phyloP scores from a whole-genome alignment of 1,140 invertebrate species.

The Atta colombica region DNA sequence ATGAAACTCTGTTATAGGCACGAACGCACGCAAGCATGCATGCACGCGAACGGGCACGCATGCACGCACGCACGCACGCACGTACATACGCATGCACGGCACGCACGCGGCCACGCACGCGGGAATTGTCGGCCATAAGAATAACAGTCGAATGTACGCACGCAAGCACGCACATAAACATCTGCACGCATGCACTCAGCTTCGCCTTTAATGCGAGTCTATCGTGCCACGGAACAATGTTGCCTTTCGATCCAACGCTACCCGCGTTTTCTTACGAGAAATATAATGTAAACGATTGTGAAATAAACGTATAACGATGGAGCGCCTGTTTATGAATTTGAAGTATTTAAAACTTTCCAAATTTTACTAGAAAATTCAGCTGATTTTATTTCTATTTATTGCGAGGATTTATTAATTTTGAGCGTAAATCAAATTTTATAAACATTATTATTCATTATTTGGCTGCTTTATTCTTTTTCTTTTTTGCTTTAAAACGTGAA shows the following conservation, averaged over 20 bases:
- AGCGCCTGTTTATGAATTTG: neutral
- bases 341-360: neutral
- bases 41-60: conserved; percentile 66
- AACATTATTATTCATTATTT: neutral
- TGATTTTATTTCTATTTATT: neutral
- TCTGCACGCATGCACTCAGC: conserved; percentile 20
- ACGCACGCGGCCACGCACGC: conserved; percentile 36
- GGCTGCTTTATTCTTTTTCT: neutral
- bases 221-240: conserved; percentile 3
- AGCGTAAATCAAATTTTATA: neutral
- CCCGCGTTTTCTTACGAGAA: conserved; percentile 26
- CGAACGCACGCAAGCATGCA: conserved; percentile 71
- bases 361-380: neutral
- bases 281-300: neutral
- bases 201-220: conserved; percentile 41
- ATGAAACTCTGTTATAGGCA: conserved; percentile 70
- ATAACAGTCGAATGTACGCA: neutral
- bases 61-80: conserved; percentile 62
- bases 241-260: conserved; percentile 42
- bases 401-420: neutral
- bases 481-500: neutral
- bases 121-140: conserved; percentile 8
- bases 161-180: conserved; percentile 47
- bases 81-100: conserved; percentile 33
- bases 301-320: conserved; percentile 19